Percentiles rank a stretch among this genome's conserved stretches.
phyloP scores from a whole-genome alignment of 2,113 vertebrate species.

The Pipa parva region DNA sequence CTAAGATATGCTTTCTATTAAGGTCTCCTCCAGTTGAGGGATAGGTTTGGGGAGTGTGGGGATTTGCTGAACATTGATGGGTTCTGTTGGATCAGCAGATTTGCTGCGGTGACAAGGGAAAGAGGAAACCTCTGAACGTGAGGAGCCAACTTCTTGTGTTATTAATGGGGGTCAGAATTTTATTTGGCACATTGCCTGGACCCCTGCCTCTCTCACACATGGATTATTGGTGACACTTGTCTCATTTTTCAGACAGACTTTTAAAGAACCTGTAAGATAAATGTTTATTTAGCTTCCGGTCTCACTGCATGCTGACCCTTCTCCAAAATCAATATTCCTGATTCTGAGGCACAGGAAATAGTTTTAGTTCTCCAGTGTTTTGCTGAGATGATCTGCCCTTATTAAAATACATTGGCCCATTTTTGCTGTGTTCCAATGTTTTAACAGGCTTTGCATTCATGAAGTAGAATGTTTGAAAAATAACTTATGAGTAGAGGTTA shows the following conservation, averaged over 20 bases:
- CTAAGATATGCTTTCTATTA: constrained; percentile 15
- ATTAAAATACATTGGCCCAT: constrained; percentile 7
- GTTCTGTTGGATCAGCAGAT: constrained; percentile 17
- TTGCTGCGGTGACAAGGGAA: constrained; percentile 26
- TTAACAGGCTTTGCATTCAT: no score
- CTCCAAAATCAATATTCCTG: constrained; percentile 40
- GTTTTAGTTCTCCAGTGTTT: constrained; percentile 26
- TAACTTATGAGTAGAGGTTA: no score
- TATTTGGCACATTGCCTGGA: constrained; percentile 15
- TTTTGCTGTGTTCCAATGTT: neutral
- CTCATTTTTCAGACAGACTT: constrained; percentile 32
- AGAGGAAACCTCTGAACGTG: constrained; percentile 10
- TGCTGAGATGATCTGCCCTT: constrained; percentile 8
- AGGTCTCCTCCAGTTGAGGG: neutral
- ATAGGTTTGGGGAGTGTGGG: neutral
- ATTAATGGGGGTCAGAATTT: constrained; percentile 37
- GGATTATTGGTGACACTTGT: constrained; percentile 37
- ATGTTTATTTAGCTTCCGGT: constrained; percentile 39
- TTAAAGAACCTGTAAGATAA: constrained; percentile 38
- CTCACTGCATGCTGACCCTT: constrained; percentile 15
- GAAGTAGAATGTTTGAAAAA: no score
- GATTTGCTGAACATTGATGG: neutral
- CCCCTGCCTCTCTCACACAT: constrained; percentile 36
- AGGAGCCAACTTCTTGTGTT: constrained; percentile 21
- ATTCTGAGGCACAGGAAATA: constrained; percentile 38